Conservation (phyloP, 1,140 invertebrate species). For the Teleogryllus occipitalis region DNA sequence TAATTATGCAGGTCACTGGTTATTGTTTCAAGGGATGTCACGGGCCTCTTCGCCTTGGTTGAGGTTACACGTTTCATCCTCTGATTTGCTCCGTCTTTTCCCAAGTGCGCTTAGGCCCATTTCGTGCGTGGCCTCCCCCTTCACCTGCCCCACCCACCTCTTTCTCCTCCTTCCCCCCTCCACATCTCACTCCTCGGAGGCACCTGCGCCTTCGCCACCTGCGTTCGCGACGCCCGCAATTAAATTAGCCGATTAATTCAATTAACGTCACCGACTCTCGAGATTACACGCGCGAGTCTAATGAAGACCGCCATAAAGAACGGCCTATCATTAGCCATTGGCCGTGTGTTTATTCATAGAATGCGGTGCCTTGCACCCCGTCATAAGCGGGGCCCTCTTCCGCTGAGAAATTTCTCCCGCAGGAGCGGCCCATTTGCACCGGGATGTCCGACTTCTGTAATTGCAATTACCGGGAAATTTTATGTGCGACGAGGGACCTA, state of each 20-base stretch:
- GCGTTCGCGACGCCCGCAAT: background rate
- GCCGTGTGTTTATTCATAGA: background rate
- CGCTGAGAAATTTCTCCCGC: background rate
- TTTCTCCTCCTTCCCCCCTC: too few relatives aligned
- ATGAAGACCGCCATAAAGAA: background rate
- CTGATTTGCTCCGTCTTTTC: too few relatives aligned
- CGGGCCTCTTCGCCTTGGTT: too few relatives aligned
- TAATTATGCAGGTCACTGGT: too few relatives aligned
- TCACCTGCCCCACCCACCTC: too few relatives aligned
- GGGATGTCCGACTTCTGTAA: background rate
- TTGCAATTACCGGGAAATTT: background rate
- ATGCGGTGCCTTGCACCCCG: background rate
- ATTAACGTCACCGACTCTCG: background rate
- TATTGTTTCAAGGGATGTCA: too few relatives aligned
- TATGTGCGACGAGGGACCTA: background rate
- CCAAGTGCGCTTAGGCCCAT: too few relatives aligned
- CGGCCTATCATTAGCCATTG: background rate
- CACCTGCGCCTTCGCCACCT: background rate
- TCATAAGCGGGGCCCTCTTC: background rate
- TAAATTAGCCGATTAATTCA: background rate
- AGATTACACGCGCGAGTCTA: background rate
- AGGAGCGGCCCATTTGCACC: background rate
- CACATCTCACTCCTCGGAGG: too few relatives aligned
- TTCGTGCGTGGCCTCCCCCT: too few relatives aligned
- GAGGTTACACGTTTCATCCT: too few relatives aligned